Conservation (phyloP, 2,888 invertebrate genomes). For the Caradrina kadenii region DNA sequence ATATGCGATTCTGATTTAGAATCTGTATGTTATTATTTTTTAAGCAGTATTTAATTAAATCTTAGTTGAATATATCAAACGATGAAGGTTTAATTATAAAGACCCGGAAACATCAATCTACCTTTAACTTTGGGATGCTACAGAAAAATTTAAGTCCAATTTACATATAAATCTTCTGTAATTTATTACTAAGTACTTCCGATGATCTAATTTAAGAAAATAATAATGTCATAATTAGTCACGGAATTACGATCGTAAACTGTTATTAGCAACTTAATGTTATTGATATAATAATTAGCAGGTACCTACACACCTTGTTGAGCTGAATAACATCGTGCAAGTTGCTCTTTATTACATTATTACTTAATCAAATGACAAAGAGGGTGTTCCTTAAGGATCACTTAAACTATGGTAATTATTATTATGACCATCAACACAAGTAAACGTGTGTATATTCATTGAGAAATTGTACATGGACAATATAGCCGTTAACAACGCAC, state of each 20-base stretch:
- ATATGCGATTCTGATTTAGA: too few species aligned
- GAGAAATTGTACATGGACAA: neutral
- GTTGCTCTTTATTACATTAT: slow-evolving; percentile 13
- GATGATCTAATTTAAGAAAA: too few species aligned
- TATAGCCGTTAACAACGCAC: too few species aligned
- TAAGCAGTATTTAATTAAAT: too few species aligned
- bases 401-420: slow-evolving; percentile 29
- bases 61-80: neutral
- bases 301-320: neutral
- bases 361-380: neutral
- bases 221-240: neutral
- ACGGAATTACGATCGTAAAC: neutral
- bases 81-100: neutral
- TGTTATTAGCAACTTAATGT: neutral
- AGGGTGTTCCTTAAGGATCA: slow-evolving; percentile 2
- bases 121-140: neutral
- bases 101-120: neutral
- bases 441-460: slow-evolving; percentile 1
- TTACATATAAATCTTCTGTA: neutral
- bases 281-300: neutral
- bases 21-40: neutral
- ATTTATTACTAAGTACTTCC: too few species aligned
- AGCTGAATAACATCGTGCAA: neutral
- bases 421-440: neutral
- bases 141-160: neutral